Evolutionary conservation across 2,113 vertebrate genomes (phyloP).

Genomic region (Barnardius zonarius): DNA sequence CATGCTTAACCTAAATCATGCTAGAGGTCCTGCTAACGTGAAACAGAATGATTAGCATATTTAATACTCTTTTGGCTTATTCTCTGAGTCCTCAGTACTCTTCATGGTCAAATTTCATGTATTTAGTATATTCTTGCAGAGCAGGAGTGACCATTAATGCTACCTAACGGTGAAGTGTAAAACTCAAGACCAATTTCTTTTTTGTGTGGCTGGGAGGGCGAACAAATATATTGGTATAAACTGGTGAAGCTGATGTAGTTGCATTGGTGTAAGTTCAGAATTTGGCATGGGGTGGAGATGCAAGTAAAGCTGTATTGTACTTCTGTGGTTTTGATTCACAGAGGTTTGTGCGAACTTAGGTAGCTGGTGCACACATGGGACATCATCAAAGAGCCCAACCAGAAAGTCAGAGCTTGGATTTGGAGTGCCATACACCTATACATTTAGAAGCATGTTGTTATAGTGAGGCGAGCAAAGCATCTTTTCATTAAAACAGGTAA

Average conservation of each 20-base stretch:
- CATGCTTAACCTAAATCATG: neutral
- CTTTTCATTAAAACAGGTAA: neutral
- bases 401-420: neutral
- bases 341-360: slow-evolving; percentile 29
- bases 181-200: neutral
- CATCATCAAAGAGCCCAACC: slow-evolving; percentile 6
- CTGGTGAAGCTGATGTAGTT: neutral
- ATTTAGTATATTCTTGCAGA: neutral
- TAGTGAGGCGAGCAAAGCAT: slow-evolving; percentile 15
- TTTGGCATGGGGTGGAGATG: neutral
- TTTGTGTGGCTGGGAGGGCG: neutral
- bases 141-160: neutral
- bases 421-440: neutral
- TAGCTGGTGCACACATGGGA: slow-evolving; percentile 29
- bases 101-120: neutral
- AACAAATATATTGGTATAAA: neutral
- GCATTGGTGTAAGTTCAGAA: neutral
- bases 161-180: neutral
- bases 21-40: neutral
- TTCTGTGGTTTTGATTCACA: neutral
- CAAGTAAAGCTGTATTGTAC: neutral
- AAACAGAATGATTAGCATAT: neutral
- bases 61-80: neutral
- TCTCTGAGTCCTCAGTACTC: neutral
- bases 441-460: neutral